Evolutionary conservation across 2,797 vertebrate genomes (phyloP).

Genomic region (Mycteria americana): DNA sequence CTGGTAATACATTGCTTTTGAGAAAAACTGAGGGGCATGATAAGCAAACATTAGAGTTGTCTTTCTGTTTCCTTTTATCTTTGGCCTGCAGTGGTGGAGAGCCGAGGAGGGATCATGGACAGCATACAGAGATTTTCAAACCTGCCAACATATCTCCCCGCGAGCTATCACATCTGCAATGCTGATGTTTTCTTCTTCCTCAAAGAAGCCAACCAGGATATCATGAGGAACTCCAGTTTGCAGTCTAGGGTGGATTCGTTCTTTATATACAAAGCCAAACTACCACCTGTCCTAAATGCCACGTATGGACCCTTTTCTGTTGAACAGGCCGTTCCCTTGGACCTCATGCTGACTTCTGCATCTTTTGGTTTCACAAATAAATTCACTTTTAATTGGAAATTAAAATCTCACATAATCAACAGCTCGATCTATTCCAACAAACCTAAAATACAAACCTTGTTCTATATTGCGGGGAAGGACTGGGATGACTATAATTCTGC

Average conservation of each 20-base stretch:
- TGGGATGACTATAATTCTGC: conserved; percentile 82
- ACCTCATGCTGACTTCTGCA: conserved; percentile 81
- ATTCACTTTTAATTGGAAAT: conserved; percentile 89
- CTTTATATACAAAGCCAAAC: conserved; percentile 84
- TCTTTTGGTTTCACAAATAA: conserved; percentile 75
- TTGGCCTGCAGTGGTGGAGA: conserved; percentile 75
- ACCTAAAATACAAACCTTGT: conserved; percentile 91
- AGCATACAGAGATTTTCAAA: conserved; percentile 82
- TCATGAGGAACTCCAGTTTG: conserved; percentile 91
- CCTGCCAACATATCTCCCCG: conserved; percentile 87
- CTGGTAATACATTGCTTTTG: background rate
- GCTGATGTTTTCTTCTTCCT: conserved; percentile 89
- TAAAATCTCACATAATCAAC: conserved; percentile 88
- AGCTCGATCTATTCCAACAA: conserved; percentile 83
- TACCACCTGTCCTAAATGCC: conserved; percentile 82
- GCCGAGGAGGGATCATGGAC: conserved; percentile 72
- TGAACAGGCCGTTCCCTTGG: conserved; percentile 80
- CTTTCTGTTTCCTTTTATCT: conserved; percentile 41
- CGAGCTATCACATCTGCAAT: conserved; percentile 80
- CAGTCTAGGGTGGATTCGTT: conserved; percentile 87
- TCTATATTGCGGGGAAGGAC: conserved; percentile 86
- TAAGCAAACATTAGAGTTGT: conserved; percentile 1
- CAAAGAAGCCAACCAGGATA: conserved; percentile 91
- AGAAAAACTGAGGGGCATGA: background rate
- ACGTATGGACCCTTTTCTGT: conserved; percentile 88